These are phyloP conservation scores for Struthidea cinerea DNA, from an alignment of 2,113 vertebrate species.

Conservation along the genomic window DNA sequence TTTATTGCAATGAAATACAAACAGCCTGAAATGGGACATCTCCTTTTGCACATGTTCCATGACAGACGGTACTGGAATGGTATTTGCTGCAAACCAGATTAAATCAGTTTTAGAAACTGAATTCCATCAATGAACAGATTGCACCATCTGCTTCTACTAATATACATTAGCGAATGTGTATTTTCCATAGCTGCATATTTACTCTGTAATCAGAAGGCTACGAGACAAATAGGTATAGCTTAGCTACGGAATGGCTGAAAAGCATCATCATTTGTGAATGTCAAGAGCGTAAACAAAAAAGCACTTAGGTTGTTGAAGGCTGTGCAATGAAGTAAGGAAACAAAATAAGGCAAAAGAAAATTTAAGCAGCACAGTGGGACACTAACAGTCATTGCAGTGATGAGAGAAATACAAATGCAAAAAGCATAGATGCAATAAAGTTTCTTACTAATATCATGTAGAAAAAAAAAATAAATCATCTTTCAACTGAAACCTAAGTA, in stretches of 20 bases:
- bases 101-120: slow-evolving; percentile 40
- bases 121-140: slow-evolving; percentile 18
- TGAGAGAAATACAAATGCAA: background rate
- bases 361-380: background rate
- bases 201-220: slow-evolving; percentile 2
- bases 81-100: slow-evolving; percentile 40
- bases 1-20: background rate
- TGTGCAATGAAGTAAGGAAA: background rate
- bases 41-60: background rate
- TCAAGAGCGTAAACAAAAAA: background rate
- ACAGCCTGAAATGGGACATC: background rate
- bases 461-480: background rate
- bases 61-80: background rate
- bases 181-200: slow-evolving; percentile 43
- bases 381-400: background rate
- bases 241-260: background rate
- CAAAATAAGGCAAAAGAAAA: background rate
- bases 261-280: background rate
- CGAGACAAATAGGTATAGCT: background rate
- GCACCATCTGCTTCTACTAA: slow-evolving; percentile 47
- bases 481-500: background rate
- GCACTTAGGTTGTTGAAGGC: background rate
- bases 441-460: background rate
- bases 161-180: slow-evolving; percentile 22
- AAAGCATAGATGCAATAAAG: background rate